Evolutionary conservation across 2,888 invertebrate species (phyloP), one percentile per base, ranked within the genome.

Genomic region (Ophion obscuratus): DNA sequence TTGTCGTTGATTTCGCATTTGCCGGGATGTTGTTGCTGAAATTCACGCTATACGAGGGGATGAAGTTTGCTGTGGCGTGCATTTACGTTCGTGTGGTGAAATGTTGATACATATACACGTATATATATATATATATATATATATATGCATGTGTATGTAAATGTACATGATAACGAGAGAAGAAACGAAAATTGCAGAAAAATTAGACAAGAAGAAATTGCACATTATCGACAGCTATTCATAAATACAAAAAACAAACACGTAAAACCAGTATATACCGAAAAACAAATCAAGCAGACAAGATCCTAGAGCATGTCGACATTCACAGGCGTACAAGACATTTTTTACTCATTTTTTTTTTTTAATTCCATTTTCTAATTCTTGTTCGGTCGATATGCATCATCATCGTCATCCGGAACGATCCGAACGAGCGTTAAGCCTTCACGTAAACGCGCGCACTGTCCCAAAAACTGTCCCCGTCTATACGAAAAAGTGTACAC

Each of bases 31-130:
- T 77, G 61, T 68, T 76, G 57, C 53, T 36, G 10, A 11, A 71
- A 27, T 81, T 74, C 74, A 74, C 80, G 80, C 78, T 85, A 84
- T 79, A 83, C 86, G 87, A 92, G 90, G 89, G 89, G 89, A 92
- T 93, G 93, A 92, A 93, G 93, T 93, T 94, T 94, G 94, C 93
- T 93, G 93, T 93, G 92, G 83, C 92, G 92, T 92, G 93, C 91
- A 89, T 59, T 80, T 81, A 47, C 89, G 85, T 83, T 61, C n/a
- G 24, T 71, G 64, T 73, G 53, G 47, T 81, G 75, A 76, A 44
- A 68, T 44, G 78, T 53, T 76, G 83, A 87, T 74, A 81, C 11
- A 68, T n/a, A 66, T 36, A 36, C 36, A 36, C 5, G 5, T 36
- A 2, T 36, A 2, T 36, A 2, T 36, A 2, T 5, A 36, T 36